Base-by-base conservation (phyloP, 37 sponge, comb jelly and placozoan genomes). In the Axinella damicornis region DNA sequence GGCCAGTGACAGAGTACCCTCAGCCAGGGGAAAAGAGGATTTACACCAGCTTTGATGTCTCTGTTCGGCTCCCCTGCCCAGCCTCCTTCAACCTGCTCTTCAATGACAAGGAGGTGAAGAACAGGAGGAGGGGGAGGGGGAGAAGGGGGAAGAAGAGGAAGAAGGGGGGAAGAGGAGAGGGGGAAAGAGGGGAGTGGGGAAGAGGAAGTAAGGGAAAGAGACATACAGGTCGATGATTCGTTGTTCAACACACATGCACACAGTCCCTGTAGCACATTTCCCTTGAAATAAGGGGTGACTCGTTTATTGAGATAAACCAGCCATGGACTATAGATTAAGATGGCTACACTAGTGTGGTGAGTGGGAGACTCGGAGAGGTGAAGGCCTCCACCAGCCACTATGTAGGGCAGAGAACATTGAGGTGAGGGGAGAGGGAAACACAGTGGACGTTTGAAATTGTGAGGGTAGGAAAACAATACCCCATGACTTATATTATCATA, bases 1-100 rank as follows among this genome's bases (percentile, higher is more conserved):
- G 70, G 2, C 69, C 72, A n/a, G 74, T 85, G 14, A 80, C 89
- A n/a, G n/a, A 22, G 20, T 0, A 65, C 24, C 95, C 89, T 33
- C 55, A 68, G 30, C 67, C 82, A 6, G 95, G 95, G 19, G 80
- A 90, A 61, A 83, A 41, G 72, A 81, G 93, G 65, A 74, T 84
- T 5, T 84, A 71, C 65, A 84, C 85, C 6, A 56, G 53, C 15
- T 77, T 92, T 55, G 93, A 84, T 76, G 79, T 92, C 20, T 37
- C 63, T 17, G 64, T 92, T 4, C 41, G 40, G 14, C 65, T 67
- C 39, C 19, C 80, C 0, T 46, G 60, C 12, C 46, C 59, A 20
- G 73, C 65, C 17, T n/a, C 56, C 13, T 36, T 86, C 40, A 64
- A 82, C 14, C 12, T 86, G 5, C 52, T 39, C 11, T 91, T 91